phyloP scores from a whole-genome alignment of 2,113 vertebrate species.

The Drymodes brunneopygia region DNA sequence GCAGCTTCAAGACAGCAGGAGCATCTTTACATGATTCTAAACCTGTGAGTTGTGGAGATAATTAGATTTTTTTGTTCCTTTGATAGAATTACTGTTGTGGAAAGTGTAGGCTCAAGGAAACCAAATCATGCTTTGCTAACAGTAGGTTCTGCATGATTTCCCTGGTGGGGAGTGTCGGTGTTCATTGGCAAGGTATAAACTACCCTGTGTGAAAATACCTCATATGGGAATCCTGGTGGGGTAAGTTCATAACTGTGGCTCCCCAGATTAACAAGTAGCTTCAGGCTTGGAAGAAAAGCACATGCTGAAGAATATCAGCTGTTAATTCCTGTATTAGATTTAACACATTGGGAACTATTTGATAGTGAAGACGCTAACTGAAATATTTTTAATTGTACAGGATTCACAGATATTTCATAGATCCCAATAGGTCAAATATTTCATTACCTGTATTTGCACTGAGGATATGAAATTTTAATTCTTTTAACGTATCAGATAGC shows the following conservation, averaged over 20 bases:
- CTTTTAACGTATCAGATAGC: background rate
- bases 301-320: background rate
- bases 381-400: background rate
- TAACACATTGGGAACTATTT: background rate
- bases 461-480: background rate
- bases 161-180: background rate
- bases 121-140: background rate
- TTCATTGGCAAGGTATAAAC: background rate
- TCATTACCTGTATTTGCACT: background rate
- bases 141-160: background rate
- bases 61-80: background rate
- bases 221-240: background rate
- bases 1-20: background rate
- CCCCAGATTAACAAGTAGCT: background rate
- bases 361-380: fast-evolving
- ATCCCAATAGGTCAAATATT: background rate
- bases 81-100: background rate
- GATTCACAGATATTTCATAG: background rate
- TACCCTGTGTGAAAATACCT: fast-evolving
- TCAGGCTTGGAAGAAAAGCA: background rate
- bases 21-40: background rate
- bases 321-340: background rate
- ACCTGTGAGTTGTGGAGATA: background rate
- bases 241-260: background rate
- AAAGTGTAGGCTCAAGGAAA: background rate